phyloP scores from a whole-genome alignment of 2,113 vertebrate genomes.

The Dolichotis patagonum region DNA sequence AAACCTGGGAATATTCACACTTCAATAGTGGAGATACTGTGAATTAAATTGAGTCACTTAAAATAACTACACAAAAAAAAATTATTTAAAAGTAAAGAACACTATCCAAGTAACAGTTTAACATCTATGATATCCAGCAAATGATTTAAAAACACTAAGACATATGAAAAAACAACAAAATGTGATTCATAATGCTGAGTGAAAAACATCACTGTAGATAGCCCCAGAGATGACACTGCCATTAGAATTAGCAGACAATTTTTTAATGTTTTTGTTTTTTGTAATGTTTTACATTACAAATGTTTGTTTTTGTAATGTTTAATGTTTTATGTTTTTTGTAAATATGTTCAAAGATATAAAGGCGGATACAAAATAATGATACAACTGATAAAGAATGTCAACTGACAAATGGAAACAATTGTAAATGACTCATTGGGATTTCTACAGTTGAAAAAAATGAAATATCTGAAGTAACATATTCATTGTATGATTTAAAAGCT shows the following conservation, averaged over 20 bases:
- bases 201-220: neutral
- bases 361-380: conserved; percentile 25
- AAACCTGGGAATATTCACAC: neutral
- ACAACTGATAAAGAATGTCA: neutral
- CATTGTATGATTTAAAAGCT: neutral
- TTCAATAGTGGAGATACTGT: neutral
- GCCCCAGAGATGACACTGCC: neutral
- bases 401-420: neutral
- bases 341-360: conserved; percentile 17
- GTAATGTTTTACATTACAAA: too few relatives aligned
- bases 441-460: neutral
- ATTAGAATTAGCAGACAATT: neutral
- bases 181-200: neutral
- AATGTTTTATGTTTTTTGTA: too few relatives aligned
- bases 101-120: neutral
- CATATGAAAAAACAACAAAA: conserved; percentile 36
- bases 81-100: neutral
- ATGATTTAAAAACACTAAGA: neutral
- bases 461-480: neutral
- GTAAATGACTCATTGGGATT: neutral
- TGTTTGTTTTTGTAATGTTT: too few relatives aligned
- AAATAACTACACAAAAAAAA: neutral
- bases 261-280: too few relatives aligned
- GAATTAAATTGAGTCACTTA: neutral
- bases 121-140: neutral